phyloP scores from a whole-genome alignment of 2,797 vertebrate species.

The Megalops cyprinoides region DNA sequence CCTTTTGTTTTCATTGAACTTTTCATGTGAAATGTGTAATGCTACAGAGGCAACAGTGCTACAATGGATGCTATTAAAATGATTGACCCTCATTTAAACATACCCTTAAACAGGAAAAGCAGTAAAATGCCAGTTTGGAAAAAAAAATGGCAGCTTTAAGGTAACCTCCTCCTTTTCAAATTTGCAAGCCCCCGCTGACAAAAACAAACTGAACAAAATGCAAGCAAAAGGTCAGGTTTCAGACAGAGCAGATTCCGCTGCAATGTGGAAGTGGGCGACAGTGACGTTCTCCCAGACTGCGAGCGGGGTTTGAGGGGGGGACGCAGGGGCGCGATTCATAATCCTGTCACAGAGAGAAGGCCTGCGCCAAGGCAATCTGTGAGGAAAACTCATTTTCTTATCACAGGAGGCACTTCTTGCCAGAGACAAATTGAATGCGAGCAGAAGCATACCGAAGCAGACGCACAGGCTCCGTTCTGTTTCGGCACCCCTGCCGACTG shows the following conservation, averaged over 20 bases:
- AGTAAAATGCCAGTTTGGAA: no score
- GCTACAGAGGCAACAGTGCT: no score
- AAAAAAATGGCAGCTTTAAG: no score
- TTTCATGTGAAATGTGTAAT: no score
- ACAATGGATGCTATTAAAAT: no score
- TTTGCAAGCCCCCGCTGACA: no score
- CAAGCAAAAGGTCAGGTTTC: neutral
- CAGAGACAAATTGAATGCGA: constrained; percentile 33
- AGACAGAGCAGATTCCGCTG: no score
- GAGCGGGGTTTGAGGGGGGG: neutral
- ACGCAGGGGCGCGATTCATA: neutral
- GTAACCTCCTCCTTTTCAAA: no score
- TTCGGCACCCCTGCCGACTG: neutral
- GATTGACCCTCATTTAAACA: no score
- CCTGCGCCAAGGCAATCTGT: constrained; percentile 24
- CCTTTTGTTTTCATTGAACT: no score
- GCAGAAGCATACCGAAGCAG: constrained; percentile 22
- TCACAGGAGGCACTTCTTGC: constrained; percentile 29
- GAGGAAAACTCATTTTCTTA: constrained; percentile 39
- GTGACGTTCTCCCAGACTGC: neutral
- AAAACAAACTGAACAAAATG: neutral
- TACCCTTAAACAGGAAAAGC: no score
- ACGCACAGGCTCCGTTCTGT: neutral
- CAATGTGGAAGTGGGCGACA: no score
- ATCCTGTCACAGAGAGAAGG: neutral